A percentile compares a stretch with the other conserved stretches of the same genome.
Conservation (phyloP, 2,113 vertebrate species). For the Diadophis punctatus region DNA sequence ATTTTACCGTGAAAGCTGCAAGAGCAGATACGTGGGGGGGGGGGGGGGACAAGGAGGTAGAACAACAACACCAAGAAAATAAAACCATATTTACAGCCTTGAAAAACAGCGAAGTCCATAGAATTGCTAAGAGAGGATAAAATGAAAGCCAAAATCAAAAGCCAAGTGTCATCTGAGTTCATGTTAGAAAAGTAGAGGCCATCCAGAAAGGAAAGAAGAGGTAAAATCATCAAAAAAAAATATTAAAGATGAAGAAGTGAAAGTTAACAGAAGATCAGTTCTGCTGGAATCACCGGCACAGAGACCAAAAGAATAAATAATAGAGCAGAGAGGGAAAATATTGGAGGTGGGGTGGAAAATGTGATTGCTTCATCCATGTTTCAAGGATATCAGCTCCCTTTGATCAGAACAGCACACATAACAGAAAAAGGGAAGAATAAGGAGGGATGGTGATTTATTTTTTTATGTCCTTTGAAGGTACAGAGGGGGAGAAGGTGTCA, state of each 20-base stretch:
- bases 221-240: background rate
- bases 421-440: background rate
- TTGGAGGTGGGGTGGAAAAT: background rate
- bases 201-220: background rate
- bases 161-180: background rate
- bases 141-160: background rate
- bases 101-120: background rate
- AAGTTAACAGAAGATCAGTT: background rate
- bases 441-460: background rate
- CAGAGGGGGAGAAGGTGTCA: background rate
- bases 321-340: background rate
- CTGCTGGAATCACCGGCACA: background rate
- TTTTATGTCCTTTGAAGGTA: background rate
- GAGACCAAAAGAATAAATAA: slow-evolving; percentile 5
- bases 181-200: background rate
- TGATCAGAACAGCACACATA: background rate
- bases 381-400: background rate
- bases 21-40: too few relatives aligned
- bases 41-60: too few relatives aligned
- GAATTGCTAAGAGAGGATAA: background rate
- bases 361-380: slow-evolving; percentile 14
- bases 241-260: too few relatives aligned
- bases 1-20: background rate
- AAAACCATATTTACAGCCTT: background rate
- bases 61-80: background rate